Evolutionary conservation across 2,888 invertebrate species (phyloP), one percentile per base, ranked within the genome.

Genomic region (Apeira syringaria): DNA sequence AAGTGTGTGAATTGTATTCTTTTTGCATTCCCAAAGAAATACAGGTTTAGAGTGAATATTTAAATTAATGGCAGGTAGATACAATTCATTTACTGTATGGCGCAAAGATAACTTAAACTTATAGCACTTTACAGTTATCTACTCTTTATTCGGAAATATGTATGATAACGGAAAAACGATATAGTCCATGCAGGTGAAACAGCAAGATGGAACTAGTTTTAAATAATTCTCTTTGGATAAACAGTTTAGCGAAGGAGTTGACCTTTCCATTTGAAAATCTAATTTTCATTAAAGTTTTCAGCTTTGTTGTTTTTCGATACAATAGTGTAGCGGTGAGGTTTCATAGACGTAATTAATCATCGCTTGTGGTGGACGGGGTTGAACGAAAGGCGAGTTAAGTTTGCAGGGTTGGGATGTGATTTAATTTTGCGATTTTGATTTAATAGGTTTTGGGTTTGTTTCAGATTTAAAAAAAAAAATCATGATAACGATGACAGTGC

Each of bases 281-380:
- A 46, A 28, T 69, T 70, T 75, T 65, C 70, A 76, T 75, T 68
- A 64, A 72, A 68, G 53, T 68, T 74, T 35, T 18, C 35, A 26
- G 18, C 2, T 34, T 26, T 15, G 17, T 17, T 56, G 36, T 58
- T 48, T 46, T 81, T 66, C 61, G 63, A 66, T 68, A 68, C 59
- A 68, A 68, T 65, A 55, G 59, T 59, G 67, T 67, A 64, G 70
- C 66, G 52, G 52, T 50, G 73, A 43, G 43, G 77, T 77, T 80
- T 83, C 86, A 83, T 83, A 80, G 81, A 79, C 70, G 74, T 73
- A 63, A 88, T 88, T 87, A 86, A 88, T 88, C 87, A 88, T 81
- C 20, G 20, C 7, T 20, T 20, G 7, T 20, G 20, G 7, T 76
- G 74, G 66, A 62, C 72, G 71, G 74, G 61, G 67, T 63, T 68